Conservation (phyloP, 2,797 vertebrate species). For the Acanthurus leucopareius region DNA sequence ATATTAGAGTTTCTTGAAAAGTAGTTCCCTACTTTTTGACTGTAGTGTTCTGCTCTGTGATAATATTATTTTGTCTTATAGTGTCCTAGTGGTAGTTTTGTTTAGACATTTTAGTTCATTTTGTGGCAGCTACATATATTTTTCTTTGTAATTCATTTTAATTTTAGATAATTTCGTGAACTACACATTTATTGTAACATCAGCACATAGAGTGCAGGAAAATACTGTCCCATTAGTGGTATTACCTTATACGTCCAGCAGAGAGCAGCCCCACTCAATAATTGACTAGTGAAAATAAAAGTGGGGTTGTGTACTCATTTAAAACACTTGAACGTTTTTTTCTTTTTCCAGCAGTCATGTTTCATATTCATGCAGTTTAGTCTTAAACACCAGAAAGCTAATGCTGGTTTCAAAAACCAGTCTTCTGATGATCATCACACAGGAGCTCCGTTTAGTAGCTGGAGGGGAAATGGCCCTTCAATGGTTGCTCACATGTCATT, state of each 20-base stretch:
- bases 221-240: neutral
- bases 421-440: neutral
- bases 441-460: neutral
- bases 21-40: too few relatives aligned
- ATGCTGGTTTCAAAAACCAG: too few relatives aligned
- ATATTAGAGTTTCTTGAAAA: too few relatives aligned
- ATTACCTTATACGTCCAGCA: conserved; percentile 53
- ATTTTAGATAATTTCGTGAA: neutral
- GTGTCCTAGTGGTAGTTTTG: neutral
- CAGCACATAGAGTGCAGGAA: neutral
- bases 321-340: neutral
- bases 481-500: neutral
- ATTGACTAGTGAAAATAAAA: neutral
- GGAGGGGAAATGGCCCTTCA: neutral
- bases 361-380: neutral
- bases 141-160: neutral
- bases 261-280: conserved; percentile 49
- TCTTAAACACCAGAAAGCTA: neutral
- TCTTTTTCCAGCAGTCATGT: neutral
- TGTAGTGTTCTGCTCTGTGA: too few relatives aligned
- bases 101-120: neutral
- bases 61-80: neutral
- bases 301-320: neutral
- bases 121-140: neutral
- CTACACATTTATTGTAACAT: neutral